Evolutionary conservation across 2,888 invertebrate genomes (phyloP), one percentile per base, ranked within the genome.

Genomic region (Rhagophthalmus giganteus): DNA sequence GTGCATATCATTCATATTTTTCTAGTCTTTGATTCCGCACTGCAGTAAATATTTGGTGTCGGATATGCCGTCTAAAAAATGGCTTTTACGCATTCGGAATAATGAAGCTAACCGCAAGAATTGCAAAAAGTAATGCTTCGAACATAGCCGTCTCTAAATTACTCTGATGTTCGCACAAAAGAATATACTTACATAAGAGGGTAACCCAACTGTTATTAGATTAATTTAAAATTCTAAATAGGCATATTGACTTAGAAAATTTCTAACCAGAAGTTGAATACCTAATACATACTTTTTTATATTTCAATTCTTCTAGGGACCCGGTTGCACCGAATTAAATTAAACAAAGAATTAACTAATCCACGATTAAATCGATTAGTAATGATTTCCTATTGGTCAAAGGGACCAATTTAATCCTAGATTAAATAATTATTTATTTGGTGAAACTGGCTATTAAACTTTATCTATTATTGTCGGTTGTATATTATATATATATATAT

Each of bases 1-100:
- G 13, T 31, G 32, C 31, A 24, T 31, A 16, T 39, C 14, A 16
- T 39, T 39, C 39, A 39, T 39, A 39, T 39, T 39, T 32, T 28
- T 28, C 27, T 9, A 10, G 2, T 7, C 11, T 25, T 8, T 35
- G 24, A 20, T 35, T 20, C 24, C n/a, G 10, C 16, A 6, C n/a
- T 39, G 28, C 16, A 39, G 28, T 39, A 39, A 39, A 39, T 28
- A 39, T 39, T 16, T 39, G 20, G 4, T 20, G 20, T 20, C 20
- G 7, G 20, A 20, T 20, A 20, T 20, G 7, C 3, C 20, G 20
- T 3, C 20, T 20, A 20, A 20, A 20, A 20, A 20, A 20, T 7
- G 20, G 7, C 20, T 20, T 20, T 20, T 20, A 20, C 20, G 20
- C 20, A 20, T 20, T 20, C 20, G 7, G 20, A 20, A 20, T 20